A percentile compares a stretch with the other conserved stretches of the same genome.
These are phyloP conservation scores for Astreopora myriophthalma DNA, from an alignment of 64 coral and sea anemone species.

Conservation along the genomic window DNA sequence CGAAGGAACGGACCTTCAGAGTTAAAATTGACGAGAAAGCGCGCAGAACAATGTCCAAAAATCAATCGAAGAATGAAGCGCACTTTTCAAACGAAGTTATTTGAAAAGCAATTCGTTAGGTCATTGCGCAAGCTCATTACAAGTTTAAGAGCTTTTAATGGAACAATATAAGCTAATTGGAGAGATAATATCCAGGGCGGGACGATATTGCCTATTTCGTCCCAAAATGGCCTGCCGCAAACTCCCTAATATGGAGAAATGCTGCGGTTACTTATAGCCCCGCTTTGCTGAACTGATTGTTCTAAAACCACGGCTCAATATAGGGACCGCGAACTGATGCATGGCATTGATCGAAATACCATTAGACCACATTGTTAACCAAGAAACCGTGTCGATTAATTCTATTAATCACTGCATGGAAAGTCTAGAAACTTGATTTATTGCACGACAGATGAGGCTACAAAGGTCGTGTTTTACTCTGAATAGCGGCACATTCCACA, in stretches of 20 bases:
- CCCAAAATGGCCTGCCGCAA: slow-evolving; percentile 41
- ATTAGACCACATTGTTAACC: background rate
- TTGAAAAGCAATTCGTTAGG: slow-evolving; percentile 19
- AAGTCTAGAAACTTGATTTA: background rate
- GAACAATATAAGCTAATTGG: slow-evolving; percentile 60
- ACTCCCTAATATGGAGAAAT: background rate
- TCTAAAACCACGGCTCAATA: background rate
- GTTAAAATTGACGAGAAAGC: background rate
- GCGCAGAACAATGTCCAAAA: background rate
- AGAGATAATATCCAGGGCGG: slow-evolving; percentile 47
- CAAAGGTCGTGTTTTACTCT: background rate
- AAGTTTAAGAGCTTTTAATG: slow-evolving; percentile 54
- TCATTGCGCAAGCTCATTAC: slow-evolving; percentile 44
- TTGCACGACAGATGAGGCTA: background rate
- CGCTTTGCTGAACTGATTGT: background rate
- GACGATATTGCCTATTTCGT: slow-evolving; percentile 25
- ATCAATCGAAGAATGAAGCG: background rate
- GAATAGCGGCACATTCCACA: background rate
- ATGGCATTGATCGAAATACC: background rate
- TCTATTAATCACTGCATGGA: background rate
- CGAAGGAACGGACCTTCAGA: background rate
- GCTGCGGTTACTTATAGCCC: background rate
- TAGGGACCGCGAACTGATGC: background rate
- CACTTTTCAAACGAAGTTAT: slow-evolving; percentile 38
- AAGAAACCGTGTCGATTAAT: background rate